Base-by-base conservation (phyloP, 1,140 invertebrate genomes). In the Drosophila lowei region DNA sequence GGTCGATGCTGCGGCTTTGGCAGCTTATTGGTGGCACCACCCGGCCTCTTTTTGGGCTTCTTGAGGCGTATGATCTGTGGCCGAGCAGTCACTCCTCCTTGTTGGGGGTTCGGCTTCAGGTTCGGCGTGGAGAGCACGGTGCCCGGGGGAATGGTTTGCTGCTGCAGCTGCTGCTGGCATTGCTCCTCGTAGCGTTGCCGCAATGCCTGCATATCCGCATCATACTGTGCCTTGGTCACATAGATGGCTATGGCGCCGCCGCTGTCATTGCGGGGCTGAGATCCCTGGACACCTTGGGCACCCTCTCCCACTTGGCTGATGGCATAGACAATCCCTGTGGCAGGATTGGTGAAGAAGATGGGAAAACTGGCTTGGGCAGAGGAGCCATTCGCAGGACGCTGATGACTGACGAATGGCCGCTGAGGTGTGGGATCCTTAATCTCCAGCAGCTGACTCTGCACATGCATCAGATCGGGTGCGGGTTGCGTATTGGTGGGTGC, bases 271-370 rank as follows among this genome's bases (percentile, higher is more conserved):
- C 34, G 2, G 9, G 16, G 23, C 30, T 30, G 11, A 18, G 11
- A 5, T 46, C 47, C 11, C 34, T 38, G 34, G 9, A 9, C n/a
- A 28, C 49, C 56, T 44, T 7, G 34, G 9, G 11, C n/a, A 28
- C 49, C 56, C 47, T 7, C 62, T 30, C 84, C 88, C 41, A 91
- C 76, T 16, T 91, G 88, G 8, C 73, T 91, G 4, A 91, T 90
- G 50, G 81, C 86, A 57, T 91, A 91, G 9, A 91, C 81, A 41
- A 89, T 89, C 15, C 90, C 90, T 0, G 90, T 91, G 8, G 62
- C 76, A 15, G 90, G 90, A 53, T 91, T 90, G 0, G 84, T 89
- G 15, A 91, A 91, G 56, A 71, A 91, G 2, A 91, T 89, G 30
- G 90, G 90, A 48, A 91, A 91, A 34, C 61, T 52, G 0, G 54